A percentile compares a stretch with the other conserved stretches of the same genome.
Conservation (phyloP, 2,888 invertebrate species). For the Baccha elongata region DNA sequence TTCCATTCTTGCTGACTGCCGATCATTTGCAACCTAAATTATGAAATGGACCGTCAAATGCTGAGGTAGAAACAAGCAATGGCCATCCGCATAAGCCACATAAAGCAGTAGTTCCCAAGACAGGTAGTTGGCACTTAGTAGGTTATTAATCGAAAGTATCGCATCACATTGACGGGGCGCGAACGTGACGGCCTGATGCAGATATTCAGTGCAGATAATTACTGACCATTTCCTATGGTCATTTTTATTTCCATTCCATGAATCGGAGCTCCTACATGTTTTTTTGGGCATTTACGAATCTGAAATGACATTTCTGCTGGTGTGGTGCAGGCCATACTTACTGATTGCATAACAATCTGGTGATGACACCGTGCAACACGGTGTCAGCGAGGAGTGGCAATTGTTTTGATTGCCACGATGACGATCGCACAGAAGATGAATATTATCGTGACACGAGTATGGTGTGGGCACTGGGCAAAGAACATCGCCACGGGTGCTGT, state of each 20-base stretch:
- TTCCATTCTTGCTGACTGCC: background rate
- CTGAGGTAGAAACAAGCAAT: constrained; percentile 2
- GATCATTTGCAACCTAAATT: constrained; percentile 41
- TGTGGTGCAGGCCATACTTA: constrained; percentile 13
- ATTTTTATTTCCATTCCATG: constrained; percentile 42
- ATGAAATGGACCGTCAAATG: constrained; percentile 58
- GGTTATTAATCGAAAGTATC: constrained; percentile 57
- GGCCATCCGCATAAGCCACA: constrained; percentile 49
- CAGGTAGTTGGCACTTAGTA: constrained; percentile 63
- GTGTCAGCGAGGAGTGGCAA: constrained; percentile 62
- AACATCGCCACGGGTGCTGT: constrained; percentile 35
- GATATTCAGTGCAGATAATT: constrained; percentile 44
- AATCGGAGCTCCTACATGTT: constrained; percentile 16
- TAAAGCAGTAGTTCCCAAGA: constrained; percentile 50
- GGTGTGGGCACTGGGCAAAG: too few relatives aligned
- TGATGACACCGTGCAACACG: constrained; percentile 37
- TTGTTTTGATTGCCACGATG: constrained; percentile 54
- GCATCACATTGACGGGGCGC: constrained; percentile 45
- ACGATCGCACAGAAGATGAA: constrained; percentile 48
- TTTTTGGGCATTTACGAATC: constrained; percentile 14
- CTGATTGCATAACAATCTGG: constrained; percentile 42
- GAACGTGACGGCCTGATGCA: constrained; percentile 15
- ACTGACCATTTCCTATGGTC: constrained; percentile 53
- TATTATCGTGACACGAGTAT: constrained; percentile 61
- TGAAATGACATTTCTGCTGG: constrained; percentile 44